Percentiles rank a stretch among this genome's conserved stretches.
These are phyloP conservation scores for Tiphia femorata DNA, from an alignment of 2,888 invertebrate species.

Conservation along the genomic window DNA sequence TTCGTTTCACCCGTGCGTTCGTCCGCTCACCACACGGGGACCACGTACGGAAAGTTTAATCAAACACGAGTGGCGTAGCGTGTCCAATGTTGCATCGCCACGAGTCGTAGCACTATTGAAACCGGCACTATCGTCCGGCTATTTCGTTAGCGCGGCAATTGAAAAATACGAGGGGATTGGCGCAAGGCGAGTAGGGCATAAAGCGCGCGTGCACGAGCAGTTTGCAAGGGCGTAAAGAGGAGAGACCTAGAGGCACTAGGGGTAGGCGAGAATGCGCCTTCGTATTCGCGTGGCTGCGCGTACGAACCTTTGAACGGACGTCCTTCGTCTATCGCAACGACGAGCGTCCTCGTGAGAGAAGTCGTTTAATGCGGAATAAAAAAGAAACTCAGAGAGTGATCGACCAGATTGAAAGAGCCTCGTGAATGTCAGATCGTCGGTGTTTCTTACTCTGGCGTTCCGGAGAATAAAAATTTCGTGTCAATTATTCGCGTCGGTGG, in stretches of 20 bases:
- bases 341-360: no score
- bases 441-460: no score
- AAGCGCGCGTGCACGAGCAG: conserved; percentile 37
- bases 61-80: conserved; percentile 40
- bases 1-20: conserved; percentile 33
- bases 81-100: conserved; percentile 25
- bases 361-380: no score
- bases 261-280: conserved; percentile 3
- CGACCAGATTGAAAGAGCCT: no score
- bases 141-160: conserved; percentile 55
- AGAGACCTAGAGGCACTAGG: conserved; percentile 13
- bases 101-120: conserved; percentile 33
- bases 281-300: conserved; percentile 17
- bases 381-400: no score
- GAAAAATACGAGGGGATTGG: conserved; percentile 38
- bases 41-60: conserved; percentile 45
- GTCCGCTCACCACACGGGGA: no score
- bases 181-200: conserved; percentile 30
- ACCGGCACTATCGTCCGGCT: conserved; percentile 38
- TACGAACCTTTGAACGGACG: conserved; percentile 17
- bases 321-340: conserved; percentile 1
- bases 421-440: no score
- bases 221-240: conserved; percentile 44
- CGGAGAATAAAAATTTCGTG: no score
- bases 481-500: no score